Evolutionary conservation across 35 echinoderm and acorn worm species (phyloP), one percentile per base, ranked within the genome.

Genomic region (Heliocidaris tuberculata): DNA sequence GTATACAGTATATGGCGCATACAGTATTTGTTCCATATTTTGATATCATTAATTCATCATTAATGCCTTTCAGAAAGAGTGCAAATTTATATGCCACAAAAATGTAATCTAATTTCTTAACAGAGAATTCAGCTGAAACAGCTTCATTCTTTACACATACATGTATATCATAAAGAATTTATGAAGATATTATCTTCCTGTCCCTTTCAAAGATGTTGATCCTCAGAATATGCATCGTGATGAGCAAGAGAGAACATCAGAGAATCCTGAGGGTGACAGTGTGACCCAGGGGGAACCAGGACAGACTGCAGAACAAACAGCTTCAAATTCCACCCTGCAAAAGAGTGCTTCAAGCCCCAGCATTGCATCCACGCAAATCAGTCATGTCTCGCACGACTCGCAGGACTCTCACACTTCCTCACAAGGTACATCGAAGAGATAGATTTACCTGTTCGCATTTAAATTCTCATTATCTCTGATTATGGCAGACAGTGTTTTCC

Each of bases 311-410:
- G 65, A 78, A 7, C 21, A 78, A 7, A 78, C 65, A 78, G 21
- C 65, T 6, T 78, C 65, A 27, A 59, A 31, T 15, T 30, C 91
- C 50, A 93, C 31, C 91, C 91, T 93, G 16, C 48, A 49, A 30
- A 93, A 93, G 91, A 93, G 91, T 59, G 91, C 91, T 24, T 93
- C 91, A 30, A 93, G 91, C 50, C 91, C 91, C 47, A 93, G 91
- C 29, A 93, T 93, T 13, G 91, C 91, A 24, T 93, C 91, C 48
- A 52, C 91, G 16, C 91, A 93, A 30, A 59, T 93, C 91, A 93
- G 91, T 59, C 48, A 93, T 32, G 29, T 59, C 48, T 93, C 91
- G 50, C 91, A 93, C 16, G 91, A 93, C 29, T 93, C 91, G 32
- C 65, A 78, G 27, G 91, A 93, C 30, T 93, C 91, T 13, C 91